Conservation (phyloP, 1,140 invertebrate species). For the Drosophila sp. region DNA sequence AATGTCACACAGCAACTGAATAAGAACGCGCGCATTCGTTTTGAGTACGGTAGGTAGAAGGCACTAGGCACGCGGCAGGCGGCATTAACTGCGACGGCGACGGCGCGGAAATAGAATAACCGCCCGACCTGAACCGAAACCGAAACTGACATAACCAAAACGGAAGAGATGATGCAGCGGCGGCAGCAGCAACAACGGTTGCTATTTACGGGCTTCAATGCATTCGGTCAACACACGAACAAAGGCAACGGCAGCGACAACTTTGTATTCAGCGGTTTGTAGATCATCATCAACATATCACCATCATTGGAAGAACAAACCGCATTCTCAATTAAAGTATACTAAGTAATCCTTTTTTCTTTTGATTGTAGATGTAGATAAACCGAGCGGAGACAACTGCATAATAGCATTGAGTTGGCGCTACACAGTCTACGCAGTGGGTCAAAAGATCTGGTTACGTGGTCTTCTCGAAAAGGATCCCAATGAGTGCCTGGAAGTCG, state of each 20-base stretch:
- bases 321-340: slow-evolving; percentile 22
- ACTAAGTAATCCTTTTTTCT: slow-evolving; percentile 49
- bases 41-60: slow-evolving; percentile 44
- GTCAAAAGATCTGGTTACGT: slow-evolving; percentile 40
- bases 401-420: slow-evolving; percentile 65
- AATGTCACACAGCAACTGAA: slow-evolving; percentile 59
- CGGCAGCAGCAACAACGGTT: slow-evolving; percentile 54
- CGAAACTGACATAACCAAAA: slow-evolving; percentile 21
- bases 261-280: slow-evolving; percentile 58
- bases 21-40: slow-evolving; percentile 38
- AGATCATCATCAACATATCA: slow-evolving; percentile 10
- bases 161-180: slow-evolving; percentile 51
- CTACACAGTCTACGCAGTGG: slow-evolving; percentile 60
- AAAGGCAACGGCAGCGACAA: slow-evolving; percentile 33
- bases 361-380: slow-evolving; percentile 49
- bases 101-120: slow-evolving; percentile 11
- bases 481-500: slow-evolving; percentile 42
- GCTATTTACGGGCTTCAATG: slow-evolving; percentile 83
- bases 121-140: slow-evolving; percentile 13
- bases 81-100: slow-evolving; percentile 29
- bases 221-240: slow-evolving; percentile 78
- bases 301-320: slow-evolving; percentile 20
- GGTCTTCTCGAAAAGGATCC: slow-evolving; percentile 45
- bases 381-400: slow-evolving; percentile 12
- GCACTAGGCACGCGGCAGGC: slow-evolving; percentile 32